Evolutionary conservation across 2,113 vertebrate species (phyloP).

Genomic region (Macroglossus sobrinus): DNA sequence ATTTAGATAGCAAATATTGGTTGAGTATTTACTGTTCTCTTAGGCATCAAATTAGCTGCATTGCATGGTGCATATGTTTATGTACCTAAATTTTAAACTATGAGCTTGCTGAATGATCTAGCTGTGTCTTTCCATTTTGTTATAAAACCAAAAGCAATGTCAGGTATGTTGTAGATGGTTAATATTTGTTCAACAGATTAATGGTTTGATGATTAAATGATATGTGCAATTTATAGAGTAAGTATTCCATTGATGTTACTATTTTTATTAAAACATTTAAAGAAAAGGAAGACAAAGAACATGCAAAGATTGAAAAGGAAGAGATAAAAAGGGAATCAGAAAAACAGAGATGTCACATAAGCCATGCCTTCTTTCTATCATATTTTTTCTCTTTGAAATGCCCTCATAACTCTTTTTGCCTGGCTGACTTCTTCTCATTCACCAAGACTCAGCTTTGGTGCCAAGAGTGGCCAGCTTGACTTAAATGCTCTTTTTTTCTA

Average conservation of each 20-base stretch:
- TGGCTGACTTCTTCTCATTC: background rate
- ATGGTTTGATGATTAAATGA: background rate
- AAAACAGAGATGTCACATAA: background rate
- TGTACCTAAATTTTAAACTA: background rate
- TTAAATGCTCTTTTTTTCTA: background rate
- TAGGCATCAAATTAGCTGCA: background rate
- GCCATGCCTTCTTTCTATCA: background rate
- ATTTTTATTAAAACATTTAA: background rate
- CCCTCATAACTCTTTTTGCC: background rate
- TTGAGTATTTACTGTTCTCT: background rate
- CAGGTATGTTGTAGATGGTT: background rate
- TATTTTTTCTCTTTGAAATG: background rate
- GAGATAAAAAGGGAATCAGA: background rate
- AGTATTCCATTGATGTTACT: background rate
- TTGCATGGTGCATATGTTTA: background rate
- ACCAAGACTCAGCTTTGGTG: background rate
- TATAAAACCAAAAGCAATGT: background rate
- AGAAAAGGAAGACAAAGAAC: background rate
- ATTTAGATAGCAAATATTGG: background rate
- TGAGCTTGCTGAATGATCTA: background rate
- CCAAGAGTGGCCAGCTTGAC: background rate
- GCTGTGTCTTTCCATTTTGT: background rate
- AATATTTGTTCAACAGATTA: slow-evolving; percentile 10
- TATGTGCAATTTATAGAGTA: background rate
- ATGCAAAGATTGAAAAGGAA: background rate